Base-by-base conservation (phyloP, 92 coral and sea anemone species). In the Parazoanthus swiftii region DNA sequence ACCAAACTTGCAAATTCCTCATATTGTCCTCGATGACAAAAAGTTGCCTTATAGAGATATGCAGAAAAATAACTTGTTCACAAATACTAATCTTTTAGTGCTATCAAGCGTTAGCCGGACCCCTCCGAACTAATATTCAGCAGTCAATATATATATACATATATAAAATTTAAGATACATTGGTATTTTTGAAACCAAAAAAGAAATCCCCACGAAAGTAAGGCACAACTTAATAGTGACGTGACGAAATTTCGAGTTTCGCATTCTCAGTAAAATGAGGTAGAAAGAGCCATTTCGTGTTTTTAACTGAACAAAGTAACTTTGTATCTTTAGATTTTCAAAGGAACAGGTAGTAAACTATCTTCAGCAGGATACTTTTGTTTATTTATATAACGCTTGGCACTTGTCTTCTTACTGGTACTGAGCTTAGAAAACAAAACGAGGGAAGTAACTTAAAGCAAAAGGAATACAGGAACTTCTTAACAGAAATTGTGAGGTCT, bases 371-470 rank as follows among this genome's bases (percentile, higher is more conserved):
- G 87, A 43, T 8, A 48, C 11, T 48, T 26, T 84, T 84, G 87
- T 84, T 84, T 84, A 84, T 84, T 84, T 84, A 84, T 48, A 71
- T 74, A 71, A 84, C 87, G 79, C 87, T 84, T 74, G 59, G 87
- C 78, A 84, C 87, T 70, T 26, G 77, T 46, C 36, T 38, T 23
- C 23, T 18, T 8, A 43, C 87, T 72, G 87, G 77, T 71, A 44
- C 51, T 48, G 9, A 48, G 44, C 42, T 42, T 29, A 44, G 14
- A 25, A 29, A 71, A 38, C 78, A 74, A 74, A 36, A 48, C 13
- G 33, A 67, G 23, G 21, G 23, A 5, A 4, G 9, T 44, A 50
- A 21, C 46, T 46, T 71, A 7, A 33, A 26, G 59, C 6, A 23
- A 26, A 50, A 25, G 23, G 18, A 23, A 16, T 25, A 15, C 26